Base-by-base conservation (phyloP, 1,140 invertebrate genomes). In the Anthonomus grandis region DNA sequence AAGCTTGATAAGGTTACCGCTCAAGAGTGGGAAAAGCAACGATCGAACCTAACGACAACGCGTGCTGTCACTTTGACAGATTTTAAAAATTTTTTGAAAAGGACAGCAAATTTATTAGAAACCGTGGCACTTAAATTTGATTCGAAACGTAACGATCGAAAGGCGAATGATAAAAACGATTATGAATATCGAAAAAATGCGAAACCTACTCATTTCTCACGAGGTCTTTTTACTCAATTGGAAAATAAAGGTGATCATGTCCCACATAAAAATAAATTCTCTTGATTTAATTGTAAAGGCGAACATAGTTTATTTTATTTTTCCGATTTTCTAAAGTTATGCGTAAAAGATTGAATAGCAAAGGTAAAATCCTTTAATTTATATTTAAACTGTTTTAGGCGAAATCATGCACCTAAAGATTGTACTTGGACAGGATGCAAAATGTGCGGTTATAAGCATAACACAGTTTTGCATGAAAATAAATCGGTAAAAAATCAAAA, bases 391-490 rank as follows among this genome's bases (percentile, higher is more conserved):
- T 57, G 22, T 2, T 34, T 3, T 36, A 31, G 5, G n/a, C n/a
- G n/a, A n/a, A n/a, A n/a, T n/a, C n/a, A n/a, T n/a, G n/a, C n/a
- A n/a, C n/a, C n/a, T n/a, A 44, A 36, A 17, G 22, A 57, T 1
- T 61, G 59, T 39, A 61, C n/a, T 18, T 61, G 54, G 31, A 8
- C 34, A 21, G 27, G 23, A 15, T 61, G 59, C 34, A 47, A 47
- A 2, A 53, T 34, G 13, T 62, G 60, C 23, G 24, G 17, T n/a
- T 19, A 19, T 21, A 25, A 38, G n/a, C 50, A 62, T 22, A 58
- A 62, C 17, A 62, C 55, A 9, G 31, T 59, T 31, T 24, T 62
- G 12, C 56, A 53, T 18, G 36, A 10, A 21, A 17, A n/a, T n/a
- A n/a, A n/a, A n/a, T n/a, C n/a, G n/a, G n/a, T n/a, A n/a, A n/a